Conservation (phyloP, 2,113 vertebrate species). For the Bostrychus sinensis region DNA sequence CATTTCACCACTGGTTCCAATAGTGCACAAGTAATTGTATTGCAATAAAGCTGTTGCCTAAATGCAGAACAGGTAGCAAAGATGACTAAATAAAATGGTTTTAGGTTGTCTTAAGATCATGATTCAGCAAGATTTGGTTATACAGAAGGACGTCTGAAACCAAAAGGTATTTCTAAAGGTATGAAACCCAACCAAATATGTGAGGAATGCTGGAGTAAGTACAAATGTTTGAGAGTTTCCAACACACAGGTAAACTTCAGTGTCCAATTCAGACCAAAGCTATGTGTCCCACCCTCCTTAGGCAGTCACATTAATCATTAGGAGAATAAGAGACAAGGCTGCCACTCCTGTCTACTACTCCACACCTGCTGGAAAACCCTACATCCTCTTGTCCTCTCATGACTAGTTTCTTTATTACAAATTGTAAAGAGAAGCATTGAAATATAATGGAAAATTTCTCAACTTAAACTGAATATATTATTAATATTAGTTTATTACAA, state of each 20-base stretch:
- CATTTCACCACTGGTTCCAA: no score
- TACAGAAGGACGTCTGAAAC: no score
- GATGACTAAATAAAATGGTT: slow-evolving; percentile 34
- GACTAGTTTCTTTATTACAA: no score
- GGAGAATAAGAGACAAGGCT: slow-evolving; percentile 18
- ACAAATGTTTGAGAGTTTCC: slow-evolving; percentile 32
- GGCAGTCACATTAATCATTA: slow-evolving; percentile 54
- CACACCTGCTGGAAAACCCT: slow-evolving; percentile 27
- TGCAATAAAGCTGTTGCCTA: slow-evolving; percentile 48
- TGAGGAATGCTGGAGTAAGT: slow-evolving; percentile 66
- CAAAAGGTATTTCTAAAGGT: slow-evolving; percentile 31
- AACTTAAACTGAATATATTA: no score
- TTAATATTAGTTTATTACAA: no score
- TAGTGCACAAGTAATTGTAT: no score
- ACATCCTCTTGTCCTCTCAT: neutral
- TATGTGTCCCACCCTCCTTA: slow-evolving; percentile 58
- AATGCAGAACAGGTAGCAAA: slow-evolving; percentile 28
- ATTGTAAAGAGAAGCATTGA: no score
- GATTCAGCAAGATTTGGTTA: slow-evolving; percentile 41
- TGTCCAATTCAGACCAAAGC: slow-evolving; percentile 41
- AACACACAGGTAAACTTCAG: slow-evolving; percentile 20
- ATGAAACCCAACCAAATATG: slow-evolving; percentile 61
- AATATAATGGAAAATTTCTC: no score
- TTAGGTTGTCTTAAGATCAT: slow-evolving; percentile 38
- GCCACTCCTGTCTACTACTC: slow-evolving; percentile 16